Base-by-base conservation (phyloP, 2,888 invertebrate genomes). In the Dermolepida albohirtum region DNA sequence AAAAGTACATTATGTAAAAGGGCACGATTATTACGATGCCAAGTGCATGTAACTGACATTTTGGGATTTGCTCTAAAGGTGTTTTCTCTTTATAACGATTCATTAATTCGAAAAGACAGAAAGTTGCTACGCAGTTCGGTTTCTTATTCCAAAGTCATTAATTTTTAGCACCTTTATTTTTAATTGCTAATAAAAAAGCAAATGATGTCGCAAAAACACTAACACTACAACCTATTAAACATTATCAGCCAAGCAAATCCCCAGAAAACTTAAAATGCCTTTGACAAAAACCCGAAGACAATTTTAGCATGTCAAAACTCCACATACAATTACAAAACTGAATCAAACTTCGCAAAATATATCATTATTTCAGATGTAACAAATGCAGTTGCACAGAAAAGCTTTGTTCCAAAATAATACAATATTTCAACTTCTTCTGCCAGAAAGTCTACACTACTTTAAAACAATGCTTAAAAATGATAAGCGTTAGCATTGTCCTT, bases 151-250 rank as follows among this genome's bases (percentile, higher is more conserved):
- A 50, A 50, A 14, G 50, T 50, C 16, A 11, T 22, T 4, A 50
- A 12, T 50, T 50, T 50, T 50, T 50, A 2, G 50, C 50, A 17
- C 14, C 50, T 11, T 11, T 50, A 6, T 16, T 22, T 50, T 50
- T 22, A 14, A 14, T 10, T 50, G 50, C 50, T 50, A 50, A 11
- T 50, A 50, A 50, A 50, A 50, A 50, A 50, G n/a, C 50, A 50
- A 50, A 50, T 50, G 50, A 10, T 11, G 50, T 10, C 7, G 12
- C 50, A 22, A 14, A 14, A 16, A 50, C 50, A 10, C 11, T 50
- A 22, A 14, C 50, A 14, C 22, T 50, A 4, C n/a, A 50, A 7
- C 7, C 50, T 6, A 50, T 50, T 12, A 50, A 50, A 50, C 14
- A 50, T 22, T 14, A 50, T 6, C 50, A 50, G 50, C 14, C 50